Conservation (phyloP, 1,140 invertebrate genomes). For the Samia ricini region DNA sequence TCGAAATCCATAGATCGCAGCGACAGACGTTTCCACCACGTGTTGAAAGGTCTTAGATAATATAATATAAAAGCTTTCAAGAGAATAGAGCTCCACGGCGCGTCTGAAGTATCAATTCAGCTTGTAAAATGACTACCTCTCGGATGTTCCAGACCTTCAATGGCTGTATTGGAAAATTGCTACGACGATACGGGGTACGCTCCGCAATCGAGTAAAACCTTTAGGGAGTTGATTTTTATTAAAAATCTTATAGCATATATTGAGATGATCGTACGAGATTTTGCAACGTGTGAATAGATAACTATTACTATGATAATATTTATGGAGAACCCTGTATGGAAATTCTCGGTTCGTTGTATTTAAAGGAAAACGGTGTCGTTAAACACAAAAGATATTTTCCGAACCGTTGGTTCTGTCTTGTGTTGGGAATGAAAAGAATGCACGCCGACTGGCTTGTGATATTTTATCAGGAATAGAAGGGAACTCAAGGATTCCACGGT, state of each 20-base stretch:
- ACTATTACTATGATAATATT: constrained; percentile 9
- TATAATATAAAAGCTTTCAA: constrained; percentile 78
- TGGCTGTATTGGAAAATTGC: constrained; percentile 75
- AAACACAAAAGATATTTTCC: constrained; percentile 65
- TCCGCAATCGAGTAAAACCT: constrained; percentile 40
- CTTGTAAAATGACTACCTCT: constrained; percentile 71
- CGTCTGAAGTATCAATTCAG: constrained; percentile 76
- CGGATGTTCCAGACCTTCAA: constrained; percentile 57
- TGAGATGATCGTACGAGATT: constrained; percentile 29
- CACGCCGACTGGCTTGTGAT: constrained; percentile 57
- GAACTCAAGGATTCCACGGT: constrained; percentile 63
- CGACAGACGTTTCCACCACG: constrained; percentile 70
- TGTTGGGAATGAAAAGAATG: constrained; percentile 58
- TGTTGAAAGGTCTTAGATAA: constrained; percentile 76
- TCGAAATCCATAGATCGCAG: constrained; percentile 67
- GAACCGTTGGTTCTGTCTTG: constrained; percentile 43
- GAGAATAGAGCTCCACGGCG: constrained; percentile 69
- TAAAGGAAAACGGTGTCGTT: constrained; percentile 36
- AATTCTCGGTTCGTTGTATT: constrained; percentile 2
- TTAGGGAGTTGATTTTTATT: constrained; percentile 63
- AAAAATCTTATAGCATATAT: constrained; percentile 52
- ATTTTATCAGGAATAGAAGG: constrained; percentile 67
- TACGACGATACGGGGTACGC: constrained; percentile 39
- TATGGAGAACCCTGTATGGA: constrained; percentile 3
- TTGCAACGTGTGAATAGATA: not conserved